Base-by-base conservation (phyloP, 2,113 vertebrate genomes). In the Cyanoliseus patagonus region DNA sequence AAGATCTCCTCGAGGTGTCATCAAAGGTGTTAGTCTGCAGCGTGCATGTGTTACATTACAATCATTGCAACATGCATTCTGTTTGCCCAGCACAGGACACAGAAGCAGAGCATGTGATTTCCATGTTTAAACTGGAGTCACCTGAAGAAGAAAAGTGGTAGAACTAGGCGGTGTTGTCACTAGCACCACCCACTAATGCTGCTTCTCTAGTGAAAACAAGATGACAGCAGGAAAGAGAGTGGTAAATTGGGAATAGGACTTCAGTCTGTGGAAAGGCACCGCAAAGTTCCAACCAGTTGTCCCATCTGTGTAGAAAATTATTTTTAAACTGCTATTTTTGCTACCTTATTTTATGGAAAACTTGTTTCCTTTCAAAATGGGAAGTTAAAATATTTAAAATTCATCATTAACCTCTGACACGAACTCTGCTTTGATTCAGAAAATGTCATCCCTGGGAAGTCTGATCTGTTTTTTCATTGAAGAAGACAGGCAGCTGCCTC, bases 1-100 rank as follows among this genome's bases (percentile, higher is more conserved):
- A 94, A 59, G 61, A 86, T 73, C 72, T 94, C 68, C 81, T 94
- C 52, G 62, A 96, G 59, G 39, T 77, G n/a, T 37, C 72, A 92
- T 93, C 68, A 92, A 90, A 94, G 68, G 62, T 3, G 6, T 63
- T 88, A 62, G 70, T 44, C 74, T 95, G 93, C 72, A 88, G 68
- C 82, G 55, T 42, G 42, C 72, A 4, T 27, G 25, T 42, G 17
- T 44, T 78, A 55, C 35, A 90, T 78, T 72, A 86, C 84, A 86
- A 82, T 41, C 57, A 51, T 51, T 25, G 64, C 49, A 77, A 69
- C 27, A 59, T 0, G 1, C 13, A 17, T 57, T 92, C 52, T 87
- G n/a, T 46, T 89, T 94, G 73, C 75, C 52, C 81, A 69, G 72
- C 70, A 83, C 27, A 73, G 49, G 59, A 86, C 73, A 33, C 73